Conservation (phyloP, 35 echinoderm and acorn worm genomes). For the Diadema setosum region DNA sequence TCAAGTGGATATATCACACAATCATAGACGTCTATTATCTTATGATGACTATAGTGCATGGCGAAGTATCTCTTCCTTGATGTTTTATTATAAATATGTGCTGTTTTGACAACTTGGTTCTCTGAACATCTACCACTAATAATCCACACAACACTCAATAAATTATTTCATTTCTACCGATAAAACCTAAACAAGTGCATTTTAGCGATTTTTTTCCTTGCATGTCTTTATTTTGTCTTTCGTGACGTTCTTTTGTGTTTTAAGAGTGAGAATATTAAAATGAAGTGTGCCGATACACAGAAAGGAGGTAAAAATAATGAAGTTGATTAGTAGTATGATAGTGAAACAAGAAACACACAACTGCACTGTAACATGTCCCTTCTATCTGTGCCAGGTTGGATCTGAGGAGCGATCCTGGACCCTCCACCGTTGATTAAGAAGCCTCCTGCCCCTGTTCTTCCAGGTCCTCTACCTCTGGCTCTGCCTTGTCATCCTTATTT, state of each 20-base stretch:
- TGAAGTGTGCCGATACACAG: background rate
- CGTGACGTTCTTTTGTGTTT: too few relatives aligned
- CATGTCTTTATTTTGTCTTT: too few relatives aligned
- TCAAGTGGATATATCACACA: background rate
- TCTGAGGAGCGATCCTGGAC: background rate
- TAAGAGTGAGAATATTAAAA: background rate
- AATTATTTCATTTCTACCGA: background rate
- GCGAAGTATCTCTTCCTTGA: background rate
- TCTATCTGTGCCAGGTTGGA: background rate
- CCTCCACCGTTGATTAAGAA: background rate
- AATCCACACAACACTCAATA: background rate
- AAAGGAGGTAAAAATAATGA: constrained; percentile 2
- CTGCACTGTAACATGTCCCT: background rate
- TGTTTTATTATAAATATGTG: background rate
- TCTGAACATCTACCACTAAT: background rate
- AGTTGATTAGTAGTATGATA: background rate
- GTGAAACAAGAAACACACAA: constrained; percentile 1
- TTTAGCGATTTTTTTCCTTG: background rate
- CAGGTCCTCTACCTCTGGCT: background rate
- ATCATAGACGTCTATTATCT: background rate
- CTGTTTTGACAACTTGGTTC: background rate
- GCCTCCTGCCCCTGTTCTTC: background rate
- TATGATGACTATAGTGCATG: background rate
- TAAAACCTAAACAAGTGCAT: background rate
- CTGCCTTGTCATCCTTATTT: too few relatives aligned